Evolutionary conservation across 2,888 invertebrate genomes (phyloP).

Genomic region (Tetragnatha montana): DNA sequence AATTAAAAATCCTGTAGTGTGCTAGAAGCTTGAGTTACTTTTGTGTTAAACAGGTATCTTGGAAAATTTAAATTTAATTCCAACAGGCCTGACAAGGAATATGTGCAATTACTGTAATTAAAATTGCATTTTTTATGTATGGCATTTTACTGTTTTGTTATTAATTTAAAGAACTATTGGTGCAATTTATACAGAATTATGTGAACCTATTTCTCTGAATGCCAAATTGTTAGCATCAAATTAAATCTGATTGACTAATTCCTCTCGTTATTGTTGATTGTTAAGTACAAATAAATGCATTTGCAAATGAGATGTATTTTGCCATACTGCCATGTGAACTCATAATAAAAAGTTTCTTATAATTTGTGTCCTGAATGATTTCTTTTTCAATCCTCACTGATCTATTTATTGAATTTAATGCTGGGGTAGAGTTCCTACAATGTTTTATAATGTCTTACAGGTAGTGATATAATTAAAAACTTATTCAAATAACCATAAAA

Average conservation of each 20-base stretch:
- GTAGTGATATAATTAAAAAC: too few species aligned
- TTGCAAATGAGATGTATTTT: slow-evolving; percentile 67
- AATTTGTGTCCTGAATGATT: too few species aligned
- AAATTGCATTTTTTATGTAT: slow-evolving; percentile 10
- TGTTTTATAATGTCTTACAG: too few species aligned
- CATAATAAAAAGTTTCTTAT: slow-evolving; percentile 63
- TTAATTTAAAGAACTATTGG: background rate
- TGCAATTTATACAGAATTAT: background rate
- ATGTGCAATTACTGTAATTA: slow-evolving; percentile 31
- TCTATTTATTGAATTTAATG: too few species aligned
- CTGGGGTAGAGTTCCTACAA: too few species aligned
- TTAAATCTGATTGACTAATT: background rate
- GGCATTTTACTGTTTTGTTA: background rate
- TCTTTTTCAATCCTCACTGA: too few species aligned
- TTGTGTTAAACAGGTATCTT: background rate
- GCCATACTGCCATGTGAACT: slow-evolving; percentile 68
- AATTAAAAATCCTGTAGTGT: slow-evolving; percentile 2
- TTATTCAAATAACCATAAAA: too few species aligned
- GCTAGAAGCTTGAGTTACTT: background rate
- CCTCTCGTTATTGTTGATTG: slow-evolving; percentile 38
- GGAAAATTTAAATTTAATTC: background rate
- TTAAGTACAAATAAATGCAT: slow-evolving; percentile 69
- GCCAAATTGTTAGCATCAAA: slow-evolving; percentile 1
- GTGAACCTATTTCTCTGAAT: background rate
- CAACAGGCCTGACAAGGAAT: slow-evolving; percentile 21